These are phyloP conservation scores for Clytia hemisphaerica DNA, from an alignment of 30 jellyfish, hydroid and myxozoan genomes.

Conservation along the genomic window DNA sequence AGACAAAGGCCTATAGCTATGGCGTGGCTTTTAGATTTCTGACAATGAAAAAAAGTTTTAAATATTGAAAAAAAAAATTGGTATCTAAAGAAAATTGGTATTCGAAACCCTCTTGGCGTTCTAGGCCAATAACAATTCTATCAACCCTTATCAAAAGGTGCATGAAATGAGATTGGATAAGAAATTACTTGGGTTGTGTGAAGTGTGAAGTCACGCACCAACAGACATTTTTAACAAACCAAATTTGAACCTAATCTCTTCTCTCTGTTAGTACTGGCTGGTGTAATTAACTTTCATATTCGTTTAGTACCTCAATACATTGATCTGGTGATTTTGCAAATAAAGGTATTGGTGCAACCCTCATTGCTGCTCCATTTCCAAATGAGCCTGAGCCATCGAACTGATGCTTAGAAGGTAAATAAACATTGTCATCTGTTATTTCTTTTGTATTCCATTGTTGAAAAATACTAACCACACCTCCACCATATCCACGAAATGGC, in stretches of 20 bases:
- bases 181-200: not conserved
- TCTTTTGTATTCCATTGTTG: slow-evolving; percentile 55
- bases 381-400: slow-evolving; percentile 88
- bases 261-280: too few relatives aligned
- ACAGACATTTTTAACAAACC: too few relatives aligned
- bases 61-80: too few relatives aligned
- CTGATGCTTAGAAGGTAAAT: slow-evolving; percentile 55
- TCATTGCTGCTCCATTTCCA: slow-evolving; percentile 99
- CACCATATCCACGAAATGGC: slow-evolving; percentile 80
- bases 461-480: slow-evolving; percentile 50
- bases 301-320: slow-evolving; percentile 5
- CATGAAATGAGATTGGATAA: not conserved
- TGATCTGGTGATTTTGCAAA: slow-evolving; percentile 33
- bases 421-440: slow-evolving; percentile 28
- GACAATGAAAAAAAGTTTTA: too few relatives aligned
- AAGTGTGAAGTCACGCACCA: too few relatives aligned
- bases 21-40: too few relatives aligned
- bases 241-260: too few relatives aligned
- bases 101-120: too few relatives aligned
- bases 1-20: too few relatives aligned
- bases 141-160: not conserved
- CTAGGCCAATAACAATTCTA: too few relatives aligned
- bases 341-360: slow-evolving; percentile 87
- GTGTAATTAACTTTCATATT: not conserved
- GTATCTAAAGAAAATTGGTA: too few relatives aligned